phyloP scores from a whole-genome alignment of 2,797 vertebrate species.

The Poeciliopsis presidionis region DNA sequence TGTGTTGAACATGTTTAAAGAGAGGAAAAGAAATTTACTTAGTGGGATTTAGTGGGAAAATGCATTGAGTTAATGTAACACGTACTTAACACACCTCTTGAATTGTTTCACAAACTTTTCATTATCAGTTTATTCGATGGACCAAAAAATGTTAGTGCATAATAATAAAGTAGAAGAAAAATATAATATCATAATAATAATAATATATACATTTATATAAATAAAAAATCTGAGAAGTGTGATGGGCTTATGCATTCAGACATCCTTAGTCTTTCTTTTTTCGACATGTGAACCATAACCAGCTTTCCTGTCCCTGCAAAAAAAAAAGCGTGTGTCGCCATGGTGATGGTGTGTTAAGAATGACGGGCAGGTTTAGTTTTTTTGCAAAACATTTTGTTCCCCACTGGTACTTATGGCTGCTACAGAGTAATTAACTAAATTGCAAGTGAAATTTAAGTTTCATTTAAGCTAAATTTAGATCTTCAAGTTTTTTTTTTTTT shows the following conservation, averaged over 20 bases:
- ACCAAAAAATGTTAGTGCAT: no score
- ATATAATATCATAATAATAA: not conserved
- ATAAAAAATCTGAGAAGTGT: not conserved
- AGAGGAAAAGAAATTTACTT: not conserved
- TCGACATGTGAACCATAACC: not conserved
- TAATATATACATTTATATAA: not conserved
- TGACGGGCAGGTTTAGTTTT: not conserved
- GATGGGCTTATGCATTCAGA: not conserved
- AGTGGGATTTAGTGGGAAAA: not conserved
- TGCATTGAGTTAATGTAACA: not conserved
- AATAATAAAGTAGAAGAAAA: not conserved
- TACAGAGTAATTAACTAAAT: not conserved
- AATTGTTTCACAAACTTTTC: not conserved
- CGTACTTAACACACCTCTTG: not conserved
- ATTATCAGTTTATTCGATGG: not conserved
- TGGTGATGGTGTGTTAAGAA: not conserved
- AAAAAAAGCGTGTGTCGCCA: not conserved
- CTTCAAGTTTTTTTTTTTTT: no score
- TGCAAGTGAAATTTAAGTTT: not conserved
- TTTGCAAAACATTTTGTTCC: not conserved
- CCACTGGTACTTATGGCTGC: not conserved
- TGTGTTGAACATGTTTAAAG: not conserved
- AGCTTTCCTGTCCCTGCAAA: not conserved
- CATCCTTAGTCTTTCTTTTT: not conserved
- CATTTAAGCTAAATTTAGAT: not conserved